A percentile compares a stretch with the other conserved stretches of the same genome.
These are phyloP conservation scores for Leptinotarsa peninsularis DNA, from an alignment of 2,888 invertebrate species.

Conservation along the genomic window DNA sequence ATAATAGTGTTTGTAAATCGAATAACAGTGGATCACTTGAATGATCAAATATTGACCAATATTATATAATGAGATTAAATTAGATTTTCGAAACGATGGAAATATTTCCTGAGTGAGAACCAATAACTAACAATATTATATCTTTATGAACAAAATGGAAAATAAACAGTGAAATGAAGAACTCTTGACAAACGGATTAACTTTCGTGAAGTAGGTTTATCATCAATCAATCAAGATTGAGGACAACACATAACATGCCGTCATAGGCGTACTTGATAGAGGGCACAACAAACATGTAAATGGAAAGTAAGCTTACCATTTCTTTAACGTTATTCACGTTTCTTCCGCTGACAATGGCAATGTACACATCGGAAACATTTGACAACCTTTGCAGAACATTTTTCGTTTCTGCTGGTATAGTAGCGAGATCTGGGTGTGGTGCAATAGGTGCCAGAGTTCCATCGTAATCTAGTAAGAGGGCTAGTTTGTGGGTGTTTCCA, in stretches of 20 bases:
- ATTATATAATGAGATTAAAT: too few relatives aligned
- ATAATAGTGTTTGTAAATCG: too few relatives aligned
- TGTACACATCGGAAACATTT: constrained; percentile 87
- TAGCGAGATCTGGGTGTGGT: constrained; percentile 90
- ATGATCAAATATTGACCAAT: too few relatives aligned
- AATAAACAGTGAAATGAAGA: too few relatives aligned
- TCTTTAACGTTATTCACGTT: constrained; percentile 89
- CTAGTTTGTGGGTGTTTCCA: constrained; percentile 86
- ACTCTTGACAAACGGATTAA: too few relatives aligned
- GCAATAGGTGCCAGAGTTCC: constrained; percentile 91
- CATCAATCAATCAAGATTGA: not conserved
- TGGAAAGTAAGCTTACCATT: constrained; percentile 72
- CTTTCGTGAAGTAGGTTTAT: not conserved
- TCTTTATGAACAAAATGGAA: too few relatives aligned
- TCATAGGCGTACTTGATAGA: not conserved
- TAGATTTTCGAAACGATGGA: too few relatives aligned
- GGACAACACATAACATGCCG: not conserved
- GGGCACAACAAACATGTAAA: not conserved
- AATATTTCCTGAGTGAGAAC: too few relatives aligned
- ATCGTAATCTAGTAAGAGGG: constrained; percentile 87
- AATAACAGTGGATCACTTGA: too few relatives aligned
- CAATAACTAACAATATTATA: too few relatives aligned
- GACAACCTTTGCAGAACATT: constrained; percentile 84
- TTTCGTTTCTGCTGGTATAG: constrained; percentile 85
- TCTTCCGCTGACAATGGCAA: constrained; percentile 87